Conservation (phyloP, 2,113 vertebrate species). For the Macheiramphus alcinus region DNA sequence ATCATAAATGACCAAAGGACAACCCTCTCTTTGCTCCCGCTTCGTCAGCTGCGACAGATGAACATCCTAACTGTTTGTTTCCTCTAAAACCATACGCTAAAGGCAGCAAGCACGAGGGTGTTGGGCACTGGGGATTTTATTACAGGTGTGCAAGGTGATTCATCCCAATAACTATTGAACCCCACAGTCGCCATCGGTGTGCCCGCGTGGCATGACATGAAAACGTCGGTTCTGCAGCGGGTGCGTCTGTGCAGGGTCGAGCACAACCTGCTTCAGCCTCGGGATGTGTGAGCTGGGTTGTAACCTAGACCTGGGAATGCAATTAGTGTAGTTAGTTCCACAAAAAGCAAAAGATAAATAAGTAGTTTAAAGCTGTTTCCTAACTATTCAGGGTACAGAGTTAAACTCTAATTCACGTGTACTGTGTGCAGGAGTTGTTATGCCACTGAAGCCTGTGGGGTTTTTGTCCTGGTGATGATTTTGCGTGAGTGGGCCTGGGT, state of each 20-base stretch:
- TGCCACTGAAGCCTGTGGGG: not conserved
- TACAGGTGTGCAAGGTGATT: not conserved
- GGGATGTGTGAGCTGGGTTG: not conserved
- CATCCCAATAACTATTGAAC: not conserved
- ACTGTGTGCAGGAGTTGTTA: not conserved
- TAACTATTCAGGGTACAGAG: accelerated
- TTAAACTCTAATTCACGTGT: not conserved
- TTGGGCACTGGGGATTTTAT: not conserved
- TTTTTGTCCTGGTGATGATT: not conserved
- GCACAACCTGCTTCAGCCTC: not conserved
- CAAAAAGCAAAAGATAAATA: not conserved
- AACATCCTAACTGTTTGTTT: not conserved
- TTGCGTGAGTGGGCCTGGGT: not conserved
- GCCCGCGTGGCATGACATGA: not conserved
- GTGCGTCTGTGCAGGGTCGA: not conserved
- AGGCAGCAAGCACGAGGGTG: not conserved
- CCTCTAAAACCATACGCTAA: not conserved
- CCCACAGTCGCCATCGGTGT: accelerated
- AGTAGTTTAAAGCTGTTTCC: not conserved
- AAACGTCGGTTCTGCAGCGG: not conserved
- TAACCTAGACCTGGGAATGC: not conserved
- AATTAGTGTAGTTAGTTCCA: not conserved
- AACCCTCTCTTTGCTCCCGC: not conserved
- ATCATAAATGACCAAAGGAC: not conserved
- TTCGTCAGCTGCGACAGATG: not conserved